Evolutionary conservation across 2,888 invertebrate genomes (phyloP), one percentile per base, ranked within the genome.

Genomic region (Listrodromus nycthemerus): DNA sequence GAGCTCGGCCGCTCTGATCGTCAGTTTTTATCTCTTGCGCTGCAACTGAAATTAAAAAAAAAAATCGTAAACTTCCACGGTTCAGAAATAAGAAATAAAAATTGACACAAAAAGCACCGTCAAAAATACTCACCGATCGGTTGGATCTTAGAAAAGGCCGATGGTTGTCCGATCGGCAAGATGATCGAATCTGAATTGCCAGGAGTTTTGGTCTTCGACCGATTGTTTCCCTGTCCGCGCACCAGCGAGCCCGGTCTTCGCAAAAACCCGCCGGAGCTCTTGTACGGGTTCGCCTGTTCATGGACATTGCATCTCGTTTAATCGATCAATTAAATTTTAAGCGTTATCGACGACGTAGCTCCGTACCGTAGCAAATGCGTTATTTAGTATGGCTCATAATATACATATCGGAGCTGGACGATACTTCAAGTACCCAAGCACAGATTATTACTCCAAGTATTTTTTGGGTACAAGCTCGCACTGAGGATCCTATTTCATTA

Each of bases 1-100:
- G 92, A 8, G 92, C 92, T 85, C 90, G 89, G 80, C 88, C 88
- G 80, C 89, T 91, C 80, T 92, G 92, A 88, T 93, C 92, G 37
- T 87, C 86, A 45, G 69, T 82, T 80, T 89, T 87, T 4, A 70
- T 66, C 73, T 75, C 75, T 24, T 75, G 50, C 50, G 58, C n/a
- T 48, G 66, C 10, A 76, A 63, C 79, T 65, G 27, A 19, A 37
- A 50, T 7, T 37, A 33, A 27, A 13, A 33, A 13, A 61, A 45
- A 67, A 16, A 48, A 33, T 24, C 19, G 13, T 55, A 10, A 10
- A 24, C 7, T 21, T 21, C 3, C 10, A 1, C 3, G 7, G 2
- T 19, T 1, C 1, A 19, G 27, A 48, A 24, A 71, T 27, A n/a
- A 61, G 24, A 24, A 30, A 48, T 69, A 10, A n/a, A 67, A 67